Evolutionary conservation across 2,113 vertebrate genomes (phyloP).

Genomic region (Leuciscus idus): DNA sequence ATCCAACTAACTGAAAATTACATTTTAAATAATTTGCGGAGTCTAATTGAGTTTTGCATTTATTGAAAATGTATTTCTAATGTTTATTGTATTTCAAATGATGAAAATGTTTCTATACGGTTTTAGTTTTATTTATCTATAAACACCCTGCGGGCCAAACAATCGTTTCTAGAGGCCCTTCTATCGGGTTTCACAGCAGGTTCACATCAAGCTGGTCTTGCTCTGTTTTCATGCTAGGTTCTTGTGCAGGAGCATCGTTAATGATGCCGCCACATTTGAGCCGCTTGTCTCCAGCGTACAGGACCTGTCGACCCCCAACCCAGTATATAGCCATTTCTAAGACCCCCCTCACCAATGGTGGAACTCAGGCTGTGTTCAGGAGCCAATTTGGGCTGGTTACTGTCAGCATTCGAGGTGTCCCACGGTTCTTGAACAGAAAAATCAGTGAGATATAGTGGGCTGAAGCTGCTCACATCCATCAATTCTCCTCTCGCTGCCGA

Average conservation of each 20-base stretch:
- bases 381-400: constrained; percentile 60
- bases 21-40: background rate
- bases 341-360: constrained; percentile 16
- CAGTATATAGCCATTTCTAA: constrained; percentile 25
- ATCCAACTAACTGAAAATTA: background rate
- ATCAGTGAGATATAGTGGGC: constrained; percentile 7
- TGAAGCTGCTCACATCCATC: background rate
- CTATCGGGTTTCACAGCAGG: constrained; percentile 19
- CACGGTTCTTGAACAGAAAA: constrained; percentile 36
- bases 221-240: constrained; percentile 4
- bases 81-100: background rate
- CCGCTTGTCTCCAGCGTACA: constrained; percentile 31
- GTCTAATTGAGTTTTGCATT: background rate
- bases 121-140: background rate
- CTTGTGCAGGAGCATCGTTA: constrained; percentile 23
- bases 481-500: constrained; percentile 26
- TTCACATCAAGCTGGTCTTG: background rate
- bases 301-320: constrained; percentile 42
- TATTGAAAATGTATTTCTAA: no score
- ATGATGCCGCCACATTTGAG: constrained; percentile 54
- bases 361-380: constrained; percentile 35
- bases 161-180: background rate
- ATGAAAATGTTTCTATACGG: background rate
- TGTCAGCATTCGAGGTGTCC: constrained; percentile 50
- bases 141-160: background rate